Evolutionary conservation across 2,797 vertebrate genomes (phyloP), one percentile per base, ranked within the genome.

Genomic region (Melanotaenia boesemani): DNA sequence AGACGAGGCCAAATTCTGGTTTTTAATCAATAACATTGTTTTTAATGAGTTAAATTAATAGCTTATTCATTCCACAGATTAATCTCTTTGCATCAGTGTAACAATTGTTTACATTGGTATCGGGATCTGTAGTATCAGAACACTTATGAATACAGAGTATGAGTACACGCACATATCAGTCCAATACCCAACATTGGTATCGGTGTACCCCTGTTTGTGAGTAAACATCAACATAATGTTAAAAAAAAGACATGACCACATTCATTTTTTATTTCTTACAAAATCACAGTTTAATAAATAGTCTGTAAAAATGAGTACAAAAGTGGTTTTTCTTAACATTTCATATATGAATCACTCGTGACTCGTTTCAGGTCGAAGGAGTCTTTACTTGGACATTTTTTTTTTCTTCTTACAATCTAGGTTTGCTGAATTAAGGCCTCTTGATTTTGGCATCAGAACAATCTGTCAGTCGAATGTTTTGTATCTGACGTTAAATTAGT

Each of bases 231-330:
- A 20, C 2, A 20, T 1, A 62, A 55, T 36, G 34, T 8, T 15
- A 10, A 13, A 57, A 30, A 50, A 13, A 61, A 54, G 6, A 79
- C 22, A 54, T 22, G 0, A 60, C 0, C 58, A 72, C 64, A 48
- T 74, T 81, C 48, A 72, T 66, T 64, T 67, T 48, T 83, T 26
- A 90, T 95, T 94, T 95, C 86, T 89, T 95, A 94, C 91, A 95
- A 95, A 95, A 95, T 94, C 93, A 93, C 94, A 95, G 92, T 95
- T 95, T 94, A 94, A 95, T 95, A 95, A 95, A 95, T 95, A 94
- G 93, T 94, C 92, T 95, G 94, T 95, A 95, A 95, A 95, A 95
- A 93, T 93, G 90, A 92, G 89, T 93, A 95, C 88, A 95, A 94
- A 94, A 94, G 90, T 78, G 79, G 78, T 36, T 92, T 93, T 92